Percentiles rank a stretch among this genome's conserved stretches.
Conservation (phyloP, 1,140 invertebrate genomes). For the Samia ricini region DNA sequence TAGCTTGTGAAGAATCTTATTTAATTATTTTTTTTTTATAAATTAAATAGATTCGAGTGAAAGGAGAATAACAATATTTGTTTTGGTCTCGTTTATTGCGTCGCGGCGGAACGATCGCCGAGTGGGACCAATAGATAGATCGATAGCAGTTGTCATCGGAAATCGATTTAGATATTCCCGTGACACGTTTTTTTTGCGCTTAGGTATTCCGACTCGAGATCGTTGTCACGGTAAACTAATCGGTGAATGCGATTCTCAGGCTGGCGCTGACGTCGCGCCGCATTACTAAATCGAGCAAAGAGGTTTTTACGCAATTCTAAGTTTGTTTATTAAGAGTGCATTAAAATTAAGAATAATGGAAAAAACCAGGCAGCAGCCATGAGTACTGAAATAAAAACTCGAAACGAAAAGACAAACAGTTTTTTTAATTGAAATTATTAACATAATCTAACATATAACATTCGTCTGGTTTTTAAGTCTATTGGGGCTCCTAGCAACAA, state of each 20-base stretch:
- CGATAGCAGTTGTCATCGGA: constrained; percentile 33
- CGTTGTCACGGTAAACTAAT: constrained; percentile 22
- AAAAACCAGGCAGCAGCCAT: too few relatives aligned
- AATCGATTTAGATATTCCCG: constrained; percentile 51
- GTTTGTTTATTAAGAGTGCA: background rate
- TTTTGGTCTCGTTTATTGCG: background rate
- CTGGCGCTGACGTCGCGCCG: constrained; percentile 14
- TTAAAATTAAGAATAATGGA: background rate
- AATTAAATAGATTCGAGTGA: too few relatives aligned
- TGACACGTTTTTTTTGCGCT: constrained; percentile 31
- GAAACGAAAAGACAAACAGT: too few relatives aligned
- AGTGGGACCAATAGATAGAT: constrained; percentile 10
- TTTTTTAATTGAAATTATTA: too few relatives aligned
- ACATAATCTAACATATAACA: too few relatives aligned
- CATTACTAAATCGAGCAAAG: background rate
- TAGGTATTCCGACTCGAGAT: constrained; percentile 13
- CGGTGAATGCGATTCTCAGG: constrained; percentile 32
- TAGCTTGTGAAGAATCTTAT: too few relatives aligned
- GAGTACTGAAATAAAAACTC: too few relatives aligned
- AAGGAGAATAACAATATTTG: background rate
- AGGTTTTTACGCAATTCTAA: background rate
- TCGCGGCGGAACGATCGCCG: background rate
- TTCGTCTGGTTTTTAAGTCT: too few relatives aligned
- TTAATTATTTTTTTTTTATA: too few relatives aligned
- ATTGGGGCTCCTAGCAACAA: too few relatives aligned